A percentile compares a stretch with the other conserved stretches of the same genome.
These are phyloP conservation scores for Temnothorax unifasciatus DNA, from an alignment of 2,888 invertebrate species.

Conservation along the genomic window DNA sequence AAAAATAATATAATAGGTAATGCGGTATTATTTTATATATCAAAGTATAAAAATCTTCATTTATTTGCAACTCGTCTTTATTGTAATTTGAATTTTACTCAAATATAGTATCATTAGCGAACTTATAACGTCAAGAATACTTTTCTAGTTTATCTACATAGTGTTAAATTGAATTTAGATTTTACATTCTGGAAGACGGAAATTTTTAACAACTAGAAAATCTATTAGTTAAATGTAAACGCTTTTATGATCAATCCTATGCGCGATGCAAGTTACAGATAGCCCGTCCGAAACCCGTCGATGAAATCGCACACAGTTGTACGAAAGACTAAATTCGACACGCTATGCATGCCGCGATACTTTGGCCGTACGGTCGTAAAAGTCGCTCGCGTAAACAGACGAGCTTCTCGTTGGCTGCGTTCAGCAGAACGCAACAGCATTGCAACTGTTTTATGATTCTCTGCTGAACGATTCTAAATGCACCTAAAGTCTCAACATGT, in stretches of 20 bases:
- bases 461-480: too few species aligned
- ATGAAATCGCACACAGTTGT: slow-evolving; percentile 15
- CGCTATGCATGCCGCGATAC: not conserved
- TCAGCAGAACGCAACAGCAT: too few species aligned
- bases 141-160: not conserved
- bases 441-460: too few species aligned
- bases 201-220: slow-evolving; percentile 1
- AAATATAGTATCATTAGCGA: not conserved
- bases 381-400: slow-evolving; percentile 41
- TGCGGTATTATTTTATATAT: not conserved
- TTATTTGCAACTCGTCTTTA: not conserved
- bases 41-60: not conserved
- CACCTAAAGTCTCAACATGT: too few species aligned
- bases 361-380: slow-evolving; percentile 21
- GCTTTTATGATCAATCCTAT: slow-evolving; percentile 11
- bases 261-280: not conserved
- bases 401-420: slow-evolving; percentile 23
- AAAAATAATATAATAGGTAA: not conserved
- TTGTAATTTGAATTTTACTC: not conserved
- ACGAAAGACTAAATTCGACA: slow-evolving; percentile 24
- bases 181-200: not conserved
- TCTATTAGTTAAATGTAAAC: not conserved
- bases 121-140: not conserved
- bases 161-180: not conserved
- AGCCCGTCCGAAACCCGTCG: not conserved